Base-by-base conservation (phyloP, 2,113 vertebrate species). In the Anoplopoma fimbria region DNA sequence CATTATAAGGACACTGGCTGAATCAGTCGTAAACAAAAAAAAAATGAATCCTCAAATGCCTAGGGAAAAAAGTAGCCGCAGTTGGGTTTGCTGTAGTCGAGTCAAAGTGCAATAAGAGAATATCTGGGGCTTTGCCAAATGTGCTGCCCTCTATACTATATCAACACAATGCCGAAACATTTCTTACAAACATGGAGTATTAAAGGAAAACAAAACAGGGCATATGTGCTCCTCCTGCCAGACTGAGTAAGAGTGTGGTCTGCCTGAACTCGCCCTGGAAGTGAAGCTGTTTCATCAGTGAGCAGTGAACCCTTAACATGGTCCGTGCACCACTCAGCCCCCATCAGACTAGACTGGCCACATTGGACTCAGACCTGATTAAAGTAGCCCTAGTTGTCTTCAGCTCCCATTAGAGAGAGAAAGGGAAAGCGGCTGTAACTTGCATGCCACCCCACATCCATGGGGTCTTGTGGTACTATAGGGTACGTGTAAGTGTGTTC, bases 291-390 rank as follows among this genome's bases (percentile, higher is more conserved):
- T 94, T 82, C 81, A 89, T 93, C 92, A 84, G 92, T 92, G 91
- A 94, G 86, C 93, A 92, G 83, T 93, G 93, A 95, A 94, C 92
- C 90, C 69, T 93, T 88, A 94, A 93, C 89, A 83, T 75, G 63
- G 89, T 87, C 90, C 89, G 84, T 83, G 87, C 89, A 93, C 92
- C 82, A 83, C 78, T 94, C 94, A 92, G 89, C 88, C 91, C 90
- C 89, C 90, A 95, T 95, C 93, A 94, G 88, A 89, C 84, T 49
- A 88, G 81, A 87, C 91, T 78, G 80, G 81, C 88, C 82, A 90
- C 84, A 87, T 49, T 93, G 87, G 85, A 87, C 82, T 95, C 94
- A 95, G 84, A 93, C 90, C 89, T 87, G 92, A 94, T 95, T 94
- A 94, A 89, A 94, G 88, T 85, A 93, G 88, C 81, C 73, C 64